A percentile compares a stretch with the other conserved stretches of the same genome.
These are phyloP conservation scores for Pseudomyrmex flavicornis DNA, from an alignment of 1,140 invertebrate genomes.

Conservation along the genomic window DNA sequence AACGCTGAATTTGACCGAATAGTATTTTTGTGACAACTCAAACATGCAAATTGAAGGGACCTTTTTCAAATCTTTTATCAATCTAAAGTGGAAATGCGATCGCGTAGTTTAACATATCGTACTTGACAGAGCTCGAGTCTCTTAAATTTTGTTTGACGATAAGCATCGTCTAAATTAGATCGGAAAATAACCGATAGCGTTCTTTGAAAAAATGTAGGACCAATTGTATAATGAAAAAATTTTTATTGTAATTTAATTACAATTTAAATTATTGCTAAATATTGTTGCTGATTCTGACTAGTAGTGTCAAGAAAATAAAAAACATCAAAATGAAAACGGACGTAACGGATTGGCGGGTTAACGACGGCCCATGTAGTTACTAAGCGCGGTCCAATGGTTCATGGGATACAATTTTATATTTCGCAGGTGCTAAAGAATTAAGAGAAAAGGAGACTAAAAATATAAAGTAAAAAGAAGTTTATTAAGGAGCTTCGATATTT, in stretches of 20 bases:
- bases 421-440: slow-evolving; percentile 67
- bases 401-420: slow-evolving; percentile 83
- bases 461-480: slow-evolving; percentile 65
- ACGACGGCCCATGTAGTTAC: slow-evolving; percentile 64
- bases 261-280: not conserved
- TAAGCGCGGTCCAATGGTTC: slow-evolving; percentile 83
- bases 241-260: not conserved
- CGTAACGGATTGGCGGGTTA: slow-evolving; percentile 62
- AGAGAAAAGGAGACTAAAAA: slow-evolving; percentile 55
- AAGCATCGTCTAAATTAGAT: not conserved
- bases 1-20: slow-evolving; percentile 38
- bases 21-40: not conserved
- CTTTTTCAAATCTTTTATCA: not conserved
- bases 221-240: slow-evolving; percentile 10
- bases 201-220: slow-evolving; percentile 23
- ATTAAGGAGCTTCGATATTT: slow-evolving; percentile 78
- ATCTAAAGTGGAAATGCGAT: slow-evolving; percentile 6
- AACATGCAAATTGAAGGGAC: not conserved
- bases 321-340: slow-evolving; percentile 5
- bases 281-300: not conserved
- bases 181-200: not conserved
- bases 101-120: slow-evolving; percentile 44
- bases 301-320: slow-evolving; percentile 9
- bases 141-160: not conserved
- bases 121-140: slow-evolving; percentile 13